phyloP scores from a whole-genome alignment of 2,113 vertebrate species.

The Hippocampus zosterae region DNA sequence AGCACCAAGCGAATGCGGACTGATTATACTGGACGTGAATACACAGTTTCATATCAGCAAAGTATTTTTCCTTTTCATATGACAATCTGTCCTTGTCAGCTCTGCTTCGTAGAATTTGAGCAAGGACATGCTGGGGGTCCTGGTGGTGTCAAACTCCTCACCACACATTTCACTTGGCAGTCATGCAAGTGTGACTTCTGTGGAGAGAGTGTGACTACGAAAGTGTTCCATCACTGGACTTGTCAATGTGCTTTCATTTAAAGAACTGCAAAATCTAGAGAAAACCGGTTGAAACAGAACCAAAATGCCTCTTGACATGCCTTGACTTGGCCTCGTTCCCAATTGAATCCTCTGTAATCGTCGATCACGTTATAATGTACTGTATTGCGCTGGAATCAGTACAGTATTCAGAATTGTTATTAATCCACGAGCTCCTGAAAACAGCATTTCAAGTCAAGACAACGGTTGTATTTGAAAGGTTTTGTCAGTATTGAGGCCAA shows the following conservation, averaged over 20 bases:
- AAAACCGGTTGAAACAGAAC: neutral
- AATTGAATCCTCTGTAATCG: neutral
- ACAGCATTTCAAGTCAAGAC: neutral
- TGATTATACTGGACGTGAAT: too few species aligned
- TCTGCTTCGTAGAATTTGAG: slow-evolving; percentile 38
- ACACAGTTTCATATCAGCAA: neutral
- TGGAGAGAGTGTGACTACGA: slow-evolving; percentile 45
- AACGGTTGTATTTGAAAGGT: slow-evolving; percentile 4
- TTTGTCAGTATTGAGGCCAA: slow-evolving; percentile 17
- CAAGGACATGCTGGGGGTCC: slow-evolving; percentile 30
- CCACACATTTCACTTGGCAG: slow-evolving; percentile 45
- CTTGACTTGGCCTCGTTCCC: neutral
- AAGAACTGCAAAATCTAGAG: slow-evolving; percentile 17
- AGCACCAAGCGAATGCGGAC: too few species aligned
- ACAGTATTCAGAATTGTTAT: neutral
- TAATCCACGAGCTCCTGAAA: neutral
- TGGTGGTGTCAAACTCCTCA: slow-evolving; percentile 29
- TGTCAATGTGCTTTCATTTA: slow-evolving; percentile 22
- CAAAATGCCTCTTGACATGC: neutral
- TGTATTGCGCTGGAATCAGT: neutral
- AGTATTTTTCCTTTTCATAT: neutral
- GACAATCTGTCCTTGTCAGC: neutral
- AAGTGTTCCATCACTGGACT: slow-evolving; percentile 22
- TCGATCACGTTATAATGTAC: neutral
- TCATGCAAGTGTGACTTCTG: slow-evolving; percentile 51